Evolutionary conservation across 2,797 vertebrate species (phyloP).

Genomic region (Coluber constrictor): DNA sequence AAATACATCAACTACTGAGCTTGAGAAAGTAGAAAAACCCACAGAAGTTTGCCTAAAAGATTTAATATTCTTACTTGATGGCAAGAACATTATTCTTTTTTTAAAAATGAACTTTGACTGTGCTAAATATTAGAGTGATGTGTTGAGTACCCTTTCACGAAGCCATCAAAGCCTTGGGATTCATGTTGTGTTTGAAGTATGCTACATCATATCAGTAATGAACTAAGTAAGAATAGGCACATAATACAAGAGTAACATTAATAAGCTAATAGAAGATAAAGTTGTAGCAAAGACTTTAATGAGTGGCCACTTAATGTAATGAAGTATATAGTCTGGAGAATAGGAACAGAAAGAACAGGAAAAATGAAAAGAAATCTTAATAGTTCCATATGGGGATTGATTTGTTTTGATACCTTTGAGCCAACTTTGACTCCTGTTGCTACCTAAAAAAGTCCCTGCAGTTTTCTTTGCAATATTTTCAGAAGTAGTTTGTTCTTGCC

Average conservation of each 20-base stretch:
- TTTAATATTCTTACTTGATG: not conserved
- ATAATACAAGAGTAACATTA: not conserved
- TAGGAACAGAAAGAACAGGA: not conserved
- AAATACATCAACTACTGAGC: not conserved
- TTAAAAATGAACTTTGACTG: not conserved
- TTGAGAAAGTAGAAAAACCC: not conserved
- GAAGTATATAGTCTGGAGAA: not conserved
- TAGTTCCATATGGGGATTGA: not conserved
- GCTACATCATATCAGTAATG: not conserved
- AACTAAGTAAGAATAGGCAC: not conserved
- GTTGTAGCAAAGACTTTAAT: not conserved
- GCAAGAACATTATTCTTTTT: not conserved
- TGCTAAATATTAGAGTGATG: not conserved
- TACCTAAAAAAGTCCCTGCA: not conserved
- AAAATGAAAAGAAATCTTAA: not conserved
- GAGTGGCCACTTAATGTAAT: not conserved
- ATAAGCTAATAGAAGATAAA: not conserved
- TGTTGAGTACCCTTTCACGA: not conserved
- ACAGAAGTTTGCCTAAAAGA: not conserved
- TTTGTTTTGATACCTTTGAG: not conserved
- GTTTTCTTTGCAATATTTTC: not conserved
- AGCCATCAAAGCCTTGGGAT: not conserved
- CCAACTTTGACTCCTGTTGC: not conserved
- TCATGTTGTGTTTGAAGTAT: not conserved
- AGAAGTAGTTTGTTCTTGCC: not conserved